These are phyloP conservation scores for Microplitis mediator DNA, from an alignment of 1,140 invertebrate species.

Conservation along the genomic window DNA sequence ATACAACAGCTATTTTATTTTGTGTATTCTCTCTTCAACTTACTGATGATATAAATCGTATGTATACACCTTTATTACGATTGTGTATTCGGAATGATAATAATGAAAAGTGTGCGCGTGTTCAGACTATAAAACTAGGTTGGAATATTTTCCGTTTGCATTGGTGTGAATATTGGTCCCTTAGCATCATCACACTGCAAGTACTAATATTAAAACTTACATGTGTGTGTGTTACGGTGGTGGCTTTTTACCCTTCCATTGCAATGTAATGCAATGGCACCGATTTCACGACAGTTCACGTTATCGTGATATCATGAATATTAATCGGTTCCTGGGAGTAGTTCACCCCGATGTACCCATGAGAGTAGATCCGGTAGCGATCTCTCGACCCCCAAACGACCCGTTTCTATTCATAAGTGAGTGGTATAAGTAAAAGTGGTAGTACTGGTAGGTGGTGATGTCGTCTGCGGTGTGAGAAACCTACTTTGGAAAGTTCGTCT, in stretches of 20 bases:
- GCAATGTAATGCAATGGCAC: neutral
- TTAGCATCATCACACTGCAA: too few relatives aligned
- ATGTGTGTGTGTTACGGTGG: too few relatives aligned
- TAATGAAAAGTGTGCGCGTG: neutral
- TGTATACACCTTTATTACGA: neutral
- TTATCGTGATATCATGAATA: slow-evolving; percentile 29
- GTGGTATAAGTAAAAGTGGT: neutral
- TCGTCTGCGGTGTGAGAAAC: slow-evolving; percentile 8
- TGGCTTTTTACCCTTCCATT: neutral
- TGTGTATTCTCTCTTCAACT: neutral
- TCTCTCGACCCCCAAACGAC: slow-evolving; percentile 21
- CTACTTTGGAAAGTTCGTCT: slow-evolving; percentile 24
- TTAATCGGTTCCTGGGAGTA: slow-evolving; percentile 24
- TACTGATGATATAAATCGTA: neutral
- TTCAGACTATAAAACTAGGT: neutral
- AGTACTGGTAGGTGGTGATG: too few relatives aligned
- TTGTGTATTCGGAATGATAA: neutral
- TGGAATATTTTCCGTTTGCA: neutral
- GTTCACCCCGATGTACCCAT: slow-evolving; percentile 19
- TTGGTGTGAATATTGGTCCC: neutral
- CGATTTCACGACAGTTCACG: slow-evolving; percentile 1
- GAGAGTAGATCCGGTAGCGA: slow-evolving; percentile 17
- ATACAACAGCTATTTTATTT: neutral
- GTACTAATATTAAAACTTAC: neutral
- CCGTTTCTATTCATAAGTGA: slow-evolving; percentile 32